Conservation (phyloP, 2,797 vertebrate genomes). For the Margarornis squamiger region DNA sequence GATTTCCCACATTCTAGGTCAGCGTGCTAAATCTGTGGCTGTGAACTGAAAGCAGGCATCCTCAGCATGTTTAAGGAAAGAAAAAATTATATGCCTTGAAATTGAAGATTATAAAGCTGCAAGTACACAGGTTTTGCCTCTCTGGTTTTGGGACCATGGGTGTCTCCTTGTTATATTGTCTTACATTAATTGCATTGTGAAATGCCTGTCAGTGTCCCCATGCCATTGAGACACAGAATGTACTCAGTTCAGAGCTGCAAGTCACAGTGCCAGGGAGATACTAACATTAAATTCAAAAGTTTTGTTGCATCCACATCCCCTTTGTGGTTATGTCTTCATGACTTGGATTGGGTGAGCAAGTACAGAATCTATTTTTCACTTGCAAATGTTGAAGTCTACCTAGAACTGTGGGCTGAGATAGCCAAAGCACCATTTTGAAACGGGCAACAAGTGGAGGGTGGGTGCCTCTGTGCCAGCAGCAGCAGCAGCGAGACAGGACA, state of each 20-base stretch:
- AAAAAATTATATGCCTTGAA: neutral
- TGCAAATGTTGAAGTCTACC: neutral
- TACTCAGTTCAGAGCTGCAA: neutral
- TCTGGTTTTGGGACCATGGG: neutral
- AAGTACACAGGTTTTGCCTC: neutral
- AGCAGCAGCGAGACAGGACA: neutral
- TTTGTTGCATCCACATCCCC: neutral
- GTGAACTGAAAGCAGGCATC: neutral
- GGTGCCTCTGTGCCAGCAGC: neutral
- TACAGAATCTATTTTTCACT: neutral
- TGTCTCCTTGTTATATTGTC: neutral
- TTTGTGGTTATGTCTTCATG: neutral
- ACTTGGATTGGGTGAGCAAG: neutral
- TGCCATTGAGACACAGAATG: accelerated
- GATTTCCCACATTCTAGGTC: neutral
- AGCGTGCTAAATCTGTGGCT: neutral
- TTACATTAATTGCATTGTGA: neutral
- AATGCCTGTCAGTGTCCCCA: neutral
- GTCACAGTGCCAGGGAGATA: neutral
- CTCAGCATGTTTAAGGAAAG: neutral
- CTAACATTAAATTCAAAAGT: neutral
- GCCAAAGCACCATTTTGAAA: neutral
- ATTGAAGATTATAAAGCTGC: neutral
- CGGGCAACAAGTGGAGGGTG: neutral
- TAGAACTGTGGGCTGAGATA: neutral